A percentile compares a stretch with the other conserved stretches of the same genome.
These are phyloP conservation scores for Actinia tenebrosa DNA, from an alignment of 64 coral and sea anemone species.

Conservation along the genomic window DNA sequence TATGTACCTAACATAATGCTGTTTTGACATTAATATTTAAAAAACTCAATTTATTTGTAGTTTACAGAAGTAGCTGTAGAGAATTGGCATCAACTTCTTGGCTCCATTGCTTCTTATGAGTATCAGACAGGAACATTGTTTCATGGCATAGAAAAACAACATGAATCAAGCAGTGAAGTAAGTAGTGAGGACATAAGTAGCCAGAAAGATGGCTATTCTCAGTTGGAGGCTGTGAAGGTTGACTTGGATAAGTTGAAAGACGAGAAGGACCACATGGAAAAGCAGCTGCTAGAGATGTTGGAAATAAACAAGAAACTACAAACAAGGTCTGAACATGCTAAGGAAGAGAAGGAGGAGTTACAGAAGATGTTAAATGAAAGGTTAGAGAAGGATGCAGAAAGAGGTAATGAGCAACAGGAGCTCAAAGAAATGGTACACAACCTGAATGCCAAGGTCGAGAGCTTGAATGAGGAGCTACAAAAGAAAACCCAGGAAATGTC, in stretches of 20 bases:
- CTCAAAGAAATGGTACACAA: neutral
- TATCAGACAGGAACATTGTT: neutral
- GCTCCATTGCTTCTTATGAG: slow-evolving; percentile 5
- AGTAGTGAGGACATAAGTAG: neutral
- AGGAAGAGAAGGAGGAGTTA: slow-evolving; percentile 17
- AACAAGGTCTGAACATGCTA: neutral
- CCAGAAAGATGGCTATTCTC: neutral
- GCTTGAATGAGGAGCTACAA: neutral
- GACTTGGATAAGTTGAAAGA: slow-evolving; percentile 19
- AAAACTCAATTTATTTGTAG: neutral
- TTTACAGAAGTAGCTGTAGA: neutral
- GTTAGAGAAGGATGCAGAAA: neutral
- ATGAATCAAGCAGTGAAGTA: neutral
- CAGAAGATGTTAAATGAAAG: neutral
- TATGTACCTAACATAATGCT: neutral
- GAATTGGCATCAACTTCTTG: slow-evolving; percentile 19
- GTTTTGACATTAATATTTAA: neutral
- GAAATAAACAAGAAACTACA: slow-evolving; percentile 12
- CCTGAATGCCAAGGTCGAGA: neutral
- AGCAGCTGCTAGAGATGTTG: neutral
- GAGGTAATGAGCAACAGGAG: neutral
- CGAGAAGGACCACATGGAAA: neutral
- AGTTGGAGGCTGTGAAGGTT: slow-evolving; percentile 5
- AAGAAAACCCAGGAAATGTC: neutral
- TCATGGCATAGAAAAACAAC: neutral